Base-by-base conservation (phyloP, 2,113 vertebrate species). In the Rhizomys pruinosus region DNA sequence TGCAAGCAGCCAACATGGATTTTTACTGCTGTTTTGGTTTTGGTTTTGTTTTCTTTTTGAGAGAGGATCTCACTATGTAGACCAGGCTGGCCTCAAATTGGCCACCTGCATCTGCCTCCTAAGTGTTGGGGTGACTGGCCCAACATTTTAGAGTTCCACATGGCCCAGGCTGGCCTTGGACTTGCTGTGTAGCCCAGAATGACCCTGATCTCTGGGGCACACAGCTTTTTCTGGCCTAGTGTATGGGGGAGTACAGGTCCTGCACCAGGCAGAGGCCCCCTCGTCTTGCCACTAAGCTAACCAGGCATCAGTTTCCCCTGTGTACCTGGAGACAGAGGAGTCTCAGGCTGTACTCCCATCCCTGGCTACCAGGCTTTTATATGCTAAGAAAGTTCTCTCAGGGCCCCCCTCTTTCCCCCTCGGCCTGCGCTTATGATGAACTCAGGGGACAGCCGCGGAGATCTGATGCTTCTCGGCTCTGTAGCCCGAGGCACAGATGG, bases 391-490 rank as follows among this genome's bases (percentile, higher is more conserved):
- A 97, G 95, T 97, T 96, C 94, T 96, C 93, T 96, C 44, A 20
- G 55, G 80, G 39, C 57, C 64, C 84, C 76, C 72, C 68, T 52
- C 22, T 22, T 16, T 37, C 81, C 76, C n/a, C n/a, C 86, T 86
- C 0, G 93, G 98, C 98, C 98, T 94, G 94, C 98, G 95, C 98
- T 98, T 98, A 98, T 98, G 98, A 97, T 97, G 98, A 98, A 96
- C 97, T 96, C 94, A 3, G 95, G 95, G 98, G 98, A 97, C 97
- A 93, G 95, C 96, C 97, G 92, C 47, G 95, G 95, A 98, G 98
- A 98, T 99, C 98, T 99, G 97, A 98, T 97, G 97, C 96, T 97
- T 98, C 98, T 98, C 98, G 98, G 98, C 94, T 93, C 97, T 97
- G 97, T 98, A 97, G 98, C 98, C 98, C 96, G 97, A 97, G 99